Percentiles rank a stretch among this genome's conserved stretches.
Evolutionary conservation across 2,888 invertebrate species (phyloP).

Genomic region (Zaprionus lineosus): DNA sequence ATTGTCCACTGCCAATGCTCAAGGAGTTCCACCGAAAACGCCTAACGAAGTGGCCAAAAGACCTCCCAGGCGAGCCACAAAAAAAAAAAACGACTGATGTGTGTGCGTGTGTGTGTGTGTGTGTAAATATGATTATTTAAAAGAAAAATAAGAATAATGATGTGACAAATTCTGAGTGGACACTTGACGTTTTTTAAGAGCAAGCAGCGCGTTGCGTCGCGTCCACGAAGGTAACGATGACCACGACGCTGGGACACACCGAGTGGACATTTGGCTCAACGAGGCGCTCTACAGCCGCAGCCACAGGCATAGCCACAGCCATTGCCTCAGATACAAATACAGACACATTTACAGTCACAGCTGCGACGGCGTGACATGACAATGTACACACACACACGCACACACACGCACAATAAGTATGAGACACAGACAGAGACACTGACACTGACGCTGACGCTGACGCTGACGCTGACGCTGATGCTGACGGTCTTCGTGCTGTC

Average conservation of each 20-base stretch:
- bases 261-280: slow-evolving; percentile 49
- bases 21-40: slow-evolving; percentile 67
- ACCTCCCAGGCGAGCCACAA: slow-evolving; percentile 61
- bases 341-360: too few relatives aligned
- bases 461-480: slow-evolving; percentile 49
- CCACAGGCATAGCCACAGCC: too few relatives aligned
- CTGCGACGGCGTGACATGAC: slow-evolving; percentile 43
- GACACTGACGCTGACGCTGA: slow-evolving; percentile 13
- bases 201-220: slow-evolving; percentile 13
- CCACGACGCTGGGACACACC: slow-evolving; percentile 28
- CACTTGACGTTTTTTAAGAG: slow-evolving; percentile 61
- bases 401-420: neutral
- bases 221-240: slow-evolving; percentile 28
- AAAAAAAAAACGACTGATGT: slow-evolving; percentile 5
- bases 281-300: slow-evolving; percentile 27
- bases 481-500: slow-evolving; percentile 51
- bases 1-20: slow-evolving; percentile 55
- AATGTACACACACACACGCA: slow-evolving; percentile 31
- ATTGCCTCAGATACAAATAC: too few relatives aligned
- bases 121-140: slow-evolving; percentile 69
- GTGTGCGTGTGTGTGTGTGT: slow-evolving; percentile 21
- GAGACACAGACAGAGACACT: neutral
- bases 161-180: slow-evolving; percentile 78
- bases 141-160: slow-evolving; percentile 80
- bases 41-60: slow-evolving; percentile 67